These are phyloP conservation scores for Melinaea menophilus DNA, from an alignment of 2,888 invertebrate genomes.

Conservation along the genomic window DNA sequence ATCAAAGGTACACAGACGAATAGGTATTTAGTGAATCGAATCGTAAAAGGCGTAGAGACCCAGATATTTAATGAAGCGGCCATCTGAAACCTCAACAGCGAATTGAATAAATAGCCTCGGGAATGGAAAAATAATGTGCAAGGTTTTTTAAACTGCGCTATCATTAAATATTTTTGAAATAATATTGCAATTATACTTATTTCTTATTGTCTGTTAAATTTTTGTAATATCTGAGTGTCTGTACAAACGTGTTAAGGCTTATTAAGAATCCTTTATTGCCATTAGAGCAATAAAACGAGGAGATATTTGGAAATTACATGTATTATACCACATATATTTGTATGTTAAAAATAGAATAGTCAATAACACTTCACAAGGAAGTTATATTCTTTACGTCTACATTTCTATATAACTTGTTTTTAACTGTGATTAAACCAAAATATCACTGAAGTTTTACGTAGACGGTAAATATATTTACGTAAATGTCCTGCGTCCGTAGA, in stretches of 20 bases:
- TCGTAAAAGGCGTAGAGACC: conserved; percentile 31
- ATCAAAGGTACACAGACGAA: conserved; percentile 7
- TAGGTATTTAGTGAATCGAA: conserved; percentile 18
- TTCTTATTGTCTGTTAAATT: neutral
- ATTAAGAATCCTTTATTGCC: too few relatives aligned
- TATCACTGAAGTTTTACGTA: conserved; percentile 28
- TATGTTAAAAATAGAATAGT: conserved; percentile 1
- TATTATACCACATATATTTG: neutral
- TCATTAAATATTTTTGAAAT: neutral
- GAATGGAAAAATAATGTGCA: conserved; percentile 46
- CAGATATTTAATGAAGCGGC: conserved; percentile 52
- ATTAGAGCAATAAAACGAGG: too few relatives aligned
- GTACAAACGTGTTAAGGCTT: too few relatives aligned
- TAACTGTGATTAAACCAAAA: conserved; percentile 30
- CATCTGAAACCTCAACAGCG: conserved; percentile 34
- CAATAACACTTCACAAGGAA: neutral
- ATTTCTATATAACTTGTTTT: conserved; percentile 23
- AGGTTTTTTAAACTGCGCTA: conserved; percentile 29
- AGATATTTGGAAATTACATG: too few relatives aligned
- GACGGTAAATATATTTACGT: conserved; percentile 28
- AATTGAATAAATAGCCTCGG: conserved; percentile 38
- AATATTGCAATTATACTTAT: neutral
- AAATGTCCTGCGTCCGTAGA: conserved; percentile 27
- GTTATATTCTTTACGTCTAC: neutral
- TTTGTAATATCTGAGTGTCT: neutral